Evolutionary conservation across 2,113 vertebrate species (phyloP).

Genomic region (Todiramphus saurophagus): DNA sequence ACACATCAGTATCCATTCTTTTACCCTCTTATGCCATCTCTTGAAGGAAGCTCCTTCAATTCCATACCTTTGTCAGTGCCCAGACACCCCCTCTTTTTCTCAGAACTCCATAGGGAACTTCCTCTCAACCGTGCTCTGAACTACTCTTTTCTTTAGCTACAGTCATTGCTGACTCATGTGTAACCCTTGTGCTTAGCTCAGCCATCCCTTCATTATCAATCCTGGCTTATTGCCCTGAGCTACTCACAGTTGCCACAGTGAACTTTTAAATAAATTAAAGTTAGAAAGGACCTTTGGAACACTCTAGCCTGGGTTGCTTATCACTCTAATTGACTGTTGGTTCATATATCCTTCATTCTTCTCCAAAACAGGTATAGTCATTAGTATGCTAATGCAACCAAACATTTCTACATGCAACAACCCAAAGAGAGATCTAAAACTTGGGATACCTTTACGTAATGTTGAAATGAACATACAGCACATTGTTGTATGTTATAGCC

Average conservation of each 20-base stretch:
- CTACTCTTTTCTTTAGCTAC: not conserved
- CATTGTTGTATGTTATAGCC: not conserved
- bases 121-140: not conserved
- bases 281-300: conserved; percentile 17
- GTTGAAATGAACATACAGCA: not conserved
- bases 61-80: not conserved
- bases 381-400: not conserved
- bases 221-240: not conserved
- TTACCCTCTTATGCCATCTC: not conserved
- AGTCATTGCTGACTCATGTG: conserved; percentile 15
- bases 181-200: conserved; percentile 38
- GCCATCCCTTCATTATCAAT: conserved; percentile 4
- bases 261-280: conserved; percentile 38
- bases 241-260: not conserved
- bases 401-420: not conserved
- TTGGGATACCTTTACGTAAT: not conserved
- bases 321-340: not conserved
- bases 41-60: not conserved
- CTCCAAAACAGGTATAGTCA: not conserved
- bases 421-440: not conserved
- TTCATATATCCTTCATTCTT: not conserved
- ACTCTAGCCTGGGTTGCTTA: not conserved
- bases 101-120: not conserved
- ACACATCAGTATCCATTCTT: not conserved
- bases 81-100: not conserved